Conservation (phyloP, 2,888 invertebrate species). For the Megalurothrips usitatus region DNA sequence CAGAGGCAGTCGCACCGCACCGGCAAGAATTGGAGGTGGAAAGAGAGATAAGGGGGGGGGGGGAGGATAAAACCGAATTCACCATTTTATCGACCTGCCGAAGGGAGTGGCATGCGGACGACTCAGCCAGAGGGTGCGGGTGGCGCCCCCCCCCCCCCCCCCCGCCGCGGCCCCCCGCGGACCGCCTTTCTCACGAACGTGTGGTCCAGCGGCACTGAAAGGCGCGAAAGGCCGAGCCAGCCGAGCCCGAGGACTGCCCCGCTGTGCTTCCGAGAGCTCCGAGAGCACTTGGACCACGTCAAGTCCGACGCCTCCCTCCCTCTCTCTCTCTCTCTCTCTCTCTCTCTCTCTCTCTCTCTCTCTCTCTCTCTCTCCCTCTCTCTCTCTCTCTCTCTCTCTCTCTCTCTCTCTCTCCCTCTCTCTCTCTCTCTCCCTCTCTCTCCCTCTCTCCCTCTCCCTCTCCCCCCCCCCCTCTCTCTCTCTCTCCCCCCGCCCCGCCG, state of each 20-base stretch:
- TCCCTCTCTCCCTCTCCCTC: background rate
- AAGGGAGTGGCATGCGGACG: background rate
- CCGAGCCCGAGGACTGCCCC: no score
- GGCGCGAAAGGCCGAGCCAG: background rate
- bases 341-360: background rate
- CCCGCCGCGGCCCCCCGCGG: background rate
- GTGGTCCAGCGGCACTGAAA: background rate
- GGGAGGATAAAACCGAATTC: no score
- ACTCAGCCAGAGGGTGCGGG: background rate
- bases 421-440: background rate
- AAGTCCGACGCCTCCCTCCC: no score
- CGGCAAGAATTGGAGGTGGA: no score
- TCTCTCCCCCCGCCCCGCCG: no score
- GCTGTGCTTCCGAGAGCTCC: no score
- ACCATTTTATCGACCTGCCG: no score
- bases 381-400: background rate
- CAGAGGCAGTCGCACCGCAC: no score
- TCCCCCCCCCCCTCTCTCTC: background rate
- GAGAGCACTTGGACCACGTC: no score
- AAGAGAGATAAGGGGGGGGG: no score
- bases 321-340: no score
- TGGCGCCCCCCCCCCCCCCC: background rate
- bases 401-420: no score
- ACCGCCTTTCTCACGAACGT: background rate
- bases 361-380: background rate